These are phyloP conservation scores for Bolborhynchus lineola DNA, from an alignment of 2,113 vertebrate species.

Conservation along the genomic window DNA sequence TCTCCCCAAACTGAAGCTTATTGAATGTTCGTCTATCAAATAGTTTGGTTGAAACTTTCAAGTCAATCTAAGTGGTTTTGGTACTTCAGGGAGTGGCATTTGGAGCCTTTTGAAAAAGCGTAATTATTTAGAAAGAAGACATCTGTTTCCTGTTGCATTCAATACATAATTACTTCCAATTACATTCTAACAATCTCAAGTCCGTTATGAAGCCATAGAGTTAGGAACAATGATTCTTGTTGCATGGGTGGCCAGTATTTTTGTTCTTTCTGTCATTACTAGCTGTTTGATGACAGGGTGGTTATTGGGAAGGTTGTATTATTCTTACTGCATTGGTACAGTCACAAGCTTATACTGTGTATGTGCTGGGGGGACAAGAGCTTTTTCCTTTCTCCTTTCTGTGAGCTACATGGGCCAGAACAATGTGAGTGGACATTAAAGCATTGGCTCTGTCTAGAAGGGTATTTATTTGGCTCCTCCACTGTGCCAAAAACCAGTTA, in stretches of 20 bases:
- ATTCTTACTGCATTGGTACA: background rate
- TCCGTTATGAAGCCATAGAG: background rate
- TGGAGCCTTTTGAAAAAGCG: background rate
- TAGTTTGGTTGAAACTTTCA: background rate
- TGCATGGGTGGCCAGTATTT: background rate
- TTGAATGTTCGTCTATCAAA: background rate
- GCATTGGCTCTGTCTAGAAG: background rate
- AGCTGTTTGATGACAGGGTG: background rate
- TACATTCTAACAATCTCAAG: background rate
- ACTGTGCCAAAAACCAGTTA: background rate
- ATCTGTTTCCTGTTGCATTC: slow-evolving; percentile 50
- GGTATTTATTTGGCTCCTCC: background rate
- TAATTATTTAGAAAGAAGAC: background rate
- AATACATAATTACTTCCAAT: slow-evolving; percentile 29
- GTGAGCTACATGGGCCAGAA: background rate
- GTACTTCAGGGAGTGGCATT: background rate
- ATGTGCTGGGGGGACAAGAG: background rate
- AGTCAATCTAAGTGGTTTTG: background rate
- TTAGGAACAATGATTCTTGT: slow-evolving; percentile 18
- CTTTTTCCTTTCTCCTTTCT: background rate
- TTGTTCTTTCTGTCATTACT: slow-evolving; percentile 8
- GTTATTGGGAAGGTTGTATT: background rate
- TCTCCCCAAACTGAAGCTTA: background rate
- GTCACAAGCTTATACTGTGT: background rate
- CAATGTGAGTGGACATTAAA: background rate